A percentile compares a stretch with the other conserved stretches of the same genome.
Conservation (phyloP, 2,888 invertebrate species). For the Ornithoptera priamus region DNA sequence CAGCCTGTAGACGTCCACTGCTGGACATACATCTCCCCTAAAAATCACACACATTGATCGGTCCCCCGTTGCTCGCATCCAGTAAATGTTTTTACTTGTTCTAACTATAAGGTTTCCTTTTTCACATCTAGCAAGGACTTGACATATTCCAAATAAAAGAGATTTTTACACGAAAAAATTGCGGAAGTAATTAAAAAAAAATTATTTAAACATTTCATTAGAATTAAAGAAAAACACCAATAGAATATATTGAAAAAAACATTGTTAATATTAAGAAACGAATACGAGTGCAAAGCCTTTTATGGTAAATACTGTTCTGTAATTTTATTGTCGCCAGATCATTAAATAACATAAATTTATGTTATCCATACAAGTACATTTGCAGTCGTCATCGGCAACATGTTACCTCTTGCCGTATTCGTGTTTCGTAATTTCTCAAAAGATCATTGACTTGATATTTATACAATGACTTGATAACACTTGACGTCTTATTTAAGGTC, state of each 20-base stretch:
- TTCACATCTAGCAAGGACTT: too few relatives aligned
- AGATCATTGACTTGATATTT: slow-evolving; percentile 4
- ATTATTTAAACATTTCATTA: neutral
- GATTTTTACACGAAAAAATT: too few relatives aligned
- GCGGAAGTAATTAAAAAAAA: too few relatives aligned
- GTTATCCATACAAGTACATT: neutral
- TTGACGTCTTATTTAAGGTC: neutral
- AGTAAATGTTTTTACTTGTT: neutral
- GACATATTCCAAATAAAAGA: too few relatives aligned
- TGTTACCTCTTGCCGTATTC: neutral
- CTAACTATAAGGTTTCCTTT: too few relatives aligned
- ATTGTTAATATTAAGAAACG: neutral
- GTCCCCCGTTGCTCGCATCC: too few relatives aligned
- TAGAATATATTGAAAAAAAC: neutral
- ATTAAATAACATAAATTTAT: neutral
- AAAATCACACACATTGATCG: too few relatives aligned
- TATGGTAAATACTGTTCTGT: too few relatives aligned
- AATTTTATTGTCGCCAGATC: neutral
- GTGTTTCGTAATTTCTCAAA: slow-evolving; percentile 1
- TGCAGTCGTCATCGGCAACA: neutral
- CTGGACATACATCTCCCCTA: too few relatives aligned
- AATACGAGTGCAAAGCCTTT: too few relatives aligned
- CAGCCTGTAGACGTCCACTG: too few relatives aligned
- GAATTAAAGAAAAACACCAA: neutral
- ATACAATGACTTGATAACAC: neutral